Base-by-base conservation (phyloP, 2,113 vertebrate genomes). In the Xenopus tropicalis region DNA sequence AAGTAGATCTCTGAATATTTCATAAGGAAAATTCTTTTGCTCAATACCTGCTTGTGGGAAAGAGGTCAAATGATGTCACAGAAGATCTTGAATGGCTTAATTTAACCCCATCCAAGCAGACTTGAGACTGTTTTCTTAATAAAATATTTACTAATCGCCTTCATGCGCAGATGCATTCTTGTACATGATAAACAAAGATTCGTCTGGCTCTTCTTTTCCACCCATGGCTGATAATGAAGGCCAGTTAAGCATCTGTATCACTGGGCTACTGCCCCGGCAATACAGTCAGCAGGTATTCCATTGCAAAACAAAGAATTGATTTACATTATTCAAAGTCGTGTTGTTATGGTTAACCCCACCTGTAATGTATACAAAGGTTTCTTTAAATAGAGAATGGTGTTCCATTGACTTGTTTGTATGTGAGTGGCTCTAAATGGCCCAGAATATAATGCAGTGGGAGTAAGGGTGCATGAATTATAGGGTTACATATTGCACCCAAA, bases 61-160 rank as follows among this genome's bases (percentile, higher is more conserved):
- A 44, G 46, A 76, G 73, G 73, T 76, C 69, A 76, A 69, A 69
- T 62, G 61, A 68, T 69, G 73, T 76, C 73, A 69, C 66, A 25
- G 43, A 69, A 54, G 66, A 75, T 62, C 66, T 62, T 56, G 67
- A 63, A 76, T 76, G 73, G 61, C 73, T 76, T 76, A 23, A 69
- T 61, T 76, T 63, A 76, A 48, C 66, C 65, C 62, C 66, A 44
- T 76, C 66, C 21, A 44, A 24, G 29, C 66, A 23, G 29, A 51
- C 46, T 29, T 14, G 43, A 62, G 25, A 69, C 43, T 69, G 24
- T 62, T 62, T 76, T 69, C 46, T 19, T 69, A 76, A 68, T 62
- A 62, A 69, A 62, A 61, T 61, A 75, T 74, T 67, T 42, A 61
- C 72, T 21, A 43, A 29, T 22, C 24, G 21, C 20, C 24, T 37